A percentile compares a stretch with the other conserved stretches of the same genome.
These are phyloP conservation scores for Danionella dracula DNA, from an alignment of 2,797 vertebrate genomes.

Conservation along the genomic window DNA sequence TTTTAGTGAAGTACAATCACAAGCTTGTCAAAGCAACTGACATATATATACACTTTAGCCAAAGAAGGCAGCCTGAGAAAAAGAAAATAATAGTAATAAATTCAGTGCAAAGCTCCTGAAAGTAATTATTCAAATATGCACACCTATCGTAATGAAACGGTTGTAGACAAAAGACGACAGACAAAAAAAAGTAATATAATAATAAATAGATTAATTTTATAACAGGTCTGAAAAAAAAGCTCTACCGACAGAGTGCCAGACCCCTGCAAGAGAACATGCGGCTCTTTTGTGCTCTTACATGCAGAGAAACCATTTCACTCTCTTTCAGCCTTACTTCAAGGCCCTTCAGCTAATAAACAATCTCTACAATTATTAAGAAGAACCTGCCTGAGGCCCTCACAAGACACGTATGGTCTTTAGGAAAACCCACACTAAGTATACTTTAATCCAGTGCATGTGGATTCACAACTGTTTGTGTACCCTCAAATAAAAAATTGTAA, in stretches of 20 bases:
- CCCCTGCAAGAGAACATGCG: too few species aligned
- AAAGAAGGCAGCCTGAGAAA: slow-evolving; percentile 29
- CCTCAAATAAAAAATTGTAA: neutral
- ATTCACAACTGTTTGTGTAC: too few species aligned
- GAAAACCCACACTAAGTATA: neutral
- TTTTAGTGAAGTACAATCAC: slow-evolving; percentile 31
- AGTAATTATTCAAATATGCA: too few species aligned
- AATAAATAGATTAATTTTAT: too few species aligned
- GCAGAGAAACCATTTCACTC: too few species aligned
- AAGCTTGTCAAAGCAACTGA: slow-evolving; percentile 1
- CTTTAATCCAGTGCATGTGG: slow-evolving; percentile 34
- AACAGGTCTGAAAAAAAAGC: too few species aligned
- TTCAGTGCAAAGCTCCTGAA: slow-evolving; percentile 10
- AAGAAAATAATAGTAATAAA: neutral
- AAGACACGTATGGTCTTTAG: neutral
- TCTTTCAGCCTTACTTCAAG: too few species aligned
- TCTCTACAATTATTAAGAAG: neutral
- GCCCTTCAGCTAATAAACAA: neutral
- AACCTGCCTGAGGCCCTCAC: neutral
- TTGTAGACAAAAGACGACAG: neutral
- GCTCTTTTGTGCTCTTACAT: too few species aligned
- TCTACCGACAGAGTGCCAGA: too few species aligned
- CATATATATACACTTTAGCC: neutral
- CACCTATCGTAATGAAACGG: too few species aligned
- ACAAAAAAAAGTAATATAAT: neutral